Evolutionary conservation across 2,797 vertebrate genomes (phyloP).

Genomic region (Acanthis flammea): DNA sequence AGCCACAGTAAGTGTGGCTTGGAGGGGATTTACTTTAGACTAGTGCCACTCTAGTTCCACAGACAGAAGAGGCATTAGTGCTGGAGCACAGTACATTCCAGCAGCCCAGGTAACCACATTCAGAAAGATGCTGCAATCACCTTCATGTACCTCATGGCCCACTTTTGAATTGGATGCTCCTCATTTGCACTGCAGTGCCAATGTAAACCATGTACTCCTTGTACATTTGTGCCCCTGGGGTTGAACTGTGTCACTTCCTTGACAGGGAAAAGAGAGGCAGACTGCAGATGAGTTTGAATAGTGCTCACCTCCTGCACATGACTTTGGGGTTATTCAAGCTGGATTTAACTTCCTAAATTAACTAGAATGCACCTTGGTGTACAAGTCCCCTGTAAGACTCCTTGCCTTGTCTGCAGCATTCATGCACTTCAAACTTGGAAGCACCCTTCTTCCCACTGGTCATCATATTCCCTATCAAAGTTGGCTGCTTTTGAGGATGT

Average conservation of each 20-base stretch:
- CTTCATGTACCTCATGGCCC: neutral
- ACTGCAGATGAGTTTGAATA: neutral
- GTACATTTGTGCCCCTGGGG: neutral
- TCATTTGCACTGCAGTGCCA: neutral
- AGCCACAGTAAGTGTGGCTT: neutral
- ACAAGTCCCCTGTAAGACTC: neutral
- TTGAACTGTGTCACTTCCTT: neutral
- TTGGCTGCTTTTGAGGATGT: neutral
- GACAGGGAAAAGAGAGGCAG: neutral
- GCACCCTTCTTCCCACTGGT: fast-evolving
- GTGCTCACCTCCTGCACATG: neutral
- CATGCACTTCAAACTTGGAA: neutral
- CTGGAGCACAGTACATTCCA: neutral
- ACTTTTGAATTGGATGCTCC: fast-evolving
- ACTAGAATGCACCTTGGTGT: neutral
- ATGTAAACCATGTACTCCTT: neutral
- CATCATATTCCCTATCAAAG: neutral
- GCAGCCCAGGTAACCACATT: neutral
- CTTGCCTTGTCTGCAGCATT: neutral
- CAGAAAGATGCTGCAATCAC: neutral
- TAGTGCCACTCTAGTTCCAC: neutral
- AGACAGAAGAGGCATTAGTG: neutral
- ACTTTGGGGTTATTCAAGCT: neutral
- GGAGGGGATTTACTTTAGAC: neutral
- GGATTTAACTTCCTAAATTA: neutral